Evolutionary conservation across 2,888 invertebrate genomes (phyloP).

Genomic region (Parascotia fuliginaria): DNA sequence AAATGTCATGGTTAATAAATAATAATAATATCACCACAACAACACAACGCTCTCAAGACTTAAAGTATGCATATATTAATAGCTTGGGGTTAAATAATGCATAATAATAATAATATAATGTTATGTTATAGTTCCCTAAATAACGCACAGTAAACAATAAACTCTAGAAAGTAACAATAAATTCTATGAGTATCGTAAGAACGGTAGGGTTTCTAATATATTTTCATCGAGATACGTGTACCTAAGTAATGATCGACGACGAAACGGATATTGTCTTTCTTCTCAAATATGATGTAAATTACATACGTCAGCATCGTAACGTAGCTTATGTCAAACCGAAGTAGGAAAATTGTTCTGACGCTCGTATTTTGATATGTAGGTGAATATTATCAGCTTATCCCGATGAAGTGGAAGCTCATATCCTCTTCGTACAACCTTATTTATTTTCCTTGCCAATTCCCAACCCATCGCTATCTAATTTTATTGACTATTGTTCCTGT

Average conservation of each 20-base stretch:
- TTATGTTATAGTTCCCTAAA: too few relatives aligned
- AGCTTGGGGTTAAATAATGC: too few relatives aligned
- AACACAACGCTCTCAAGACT: too few relatives aligned
- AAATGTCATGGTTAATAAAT: too few relatives aligned
- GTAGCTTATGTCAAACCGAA: conserved; percentile 9
- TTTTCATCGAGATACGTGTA: conserved; percentile 1
- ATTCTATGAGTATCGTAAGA: neutral
- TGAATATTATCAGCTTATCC: conserved; percentile 58
- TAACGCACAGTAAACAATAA: too few relatives aligned
- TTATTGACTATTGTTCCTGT: conserved; percentile 81
- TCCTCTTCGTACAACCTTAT: conserved; percentile 59
- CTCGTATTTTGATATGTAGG: conserved; percentile 38
- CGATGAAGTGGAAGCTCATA: conserved; percentile 57
- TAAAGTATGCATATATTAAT: too few relatives aligned
- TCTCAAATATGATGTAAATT: conserved; percentile 33
- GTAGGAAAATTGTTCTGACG: conserved; percentile 14
- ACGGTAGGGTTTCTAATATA: neutral
- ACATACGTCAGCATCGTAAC: conserved; percentile 17
- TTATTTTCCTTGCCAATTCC: conserved; percentile 69
- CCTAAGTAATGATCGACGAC: conserved; percentile 32
- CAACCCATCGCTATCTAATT: conserved; percentile 72
- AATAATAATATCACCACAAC: too few relatives aligned
- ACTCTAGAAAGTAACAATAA: too few relatives aligned
- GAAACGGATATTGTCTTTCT: conserved; percentile 24
- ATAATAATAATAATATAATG: too few relatives aligned